Evolutionary conservation across 2,113 vertebrate genomes (phyloP), one percentile per base, ranked within the genome.

Genomic region (Lipotes vexillifer): DNA sequence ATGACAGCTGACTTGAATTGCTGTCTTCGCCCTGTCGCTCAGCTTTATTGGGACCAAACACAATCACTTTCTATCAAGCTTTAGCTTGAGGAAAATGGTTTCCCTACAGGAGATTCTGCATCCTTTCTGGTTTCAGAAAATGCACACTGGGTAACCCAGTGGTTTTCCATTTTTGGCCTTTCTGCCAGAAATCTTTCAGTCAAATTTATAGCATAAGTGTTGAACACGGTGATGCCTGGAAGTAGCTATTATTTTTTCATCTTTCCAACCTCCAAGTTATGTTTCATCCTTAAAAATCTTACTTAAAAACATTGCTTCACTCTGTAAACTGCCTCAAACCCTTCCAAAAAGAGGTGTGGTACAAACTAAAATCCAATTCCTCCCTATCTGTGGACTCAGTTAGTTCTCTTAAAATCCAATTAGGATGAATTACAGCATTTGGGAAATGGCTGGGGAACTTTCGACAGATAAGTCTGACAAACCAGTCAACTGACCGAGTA

Each of bases 271-370:
- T 41, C 55, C 31, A 52, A 80, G 1, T 72, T 94, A 38, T 93
- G 81, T 93, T 74, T 97, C 41, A 21, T 85, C 61, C 63, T 95
- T 95, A 72, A 90, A 96, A 90, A 23, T 75, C 71, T 96, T 44
- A 93, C 55, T 90, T 66, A 59, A 80, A 88, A 88, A 69, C 25
- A 41, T 71, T 57, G 44, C 78, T 85, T 88, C 63, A 89, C 87
- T 88, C 38, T 84, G 65, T 88, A 55, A 57, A 18, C 49, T 84
- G 31, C 72, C 11, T 38, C 77, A 92, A 29, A n/a, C 27, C 46
- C 18, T 93, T 88, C 71, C 85, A 36, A 23, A 93, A 95, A 93
- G 86, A 88, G 77, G 65, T 81, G 49, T 75, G 75, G 75, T 81
- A 65, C 61, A 71, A 87, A 72, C 25, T 55, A 66, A 93, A 93